Conservation (phyloP, 1,140 invertebrate species). For the Eumeta japonica region DNA sequence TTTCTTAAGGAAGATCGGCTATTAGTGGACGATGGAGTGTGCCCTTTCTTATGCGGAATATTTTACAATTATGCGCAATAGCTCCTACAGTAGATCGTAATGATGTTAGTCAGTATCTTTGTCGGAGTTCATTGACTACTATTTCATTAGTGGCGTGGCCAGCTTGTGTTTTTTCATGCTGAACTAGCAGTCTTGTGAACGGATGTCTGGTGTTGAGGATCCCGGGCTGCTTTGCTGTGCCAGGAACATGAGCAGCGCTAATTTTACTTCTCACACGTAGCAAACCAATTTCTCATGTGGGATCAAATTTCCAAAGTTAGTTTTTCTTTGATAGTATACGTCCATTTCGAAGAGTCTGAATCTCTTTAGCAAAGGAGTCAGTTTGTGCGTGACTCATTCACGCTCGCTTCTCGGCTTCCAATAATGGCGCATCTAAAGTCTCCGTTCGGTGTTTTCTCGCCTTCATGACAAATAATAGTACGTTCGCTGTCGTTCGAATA, state of each 20-base stretch:
- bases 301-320: neutral
- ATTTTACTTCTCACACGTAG: neutral
- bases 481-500: neutral
- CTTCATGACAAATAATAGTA: too few species aligned
- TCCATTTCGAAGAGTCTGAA: neutral
- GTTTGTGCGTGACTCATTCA: neutral
- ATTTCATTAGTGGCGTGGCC: constrained; percentile 14
- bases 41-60: constrained; percentile 4
- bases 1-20: neutral
- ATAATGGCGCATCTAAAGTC: neutral
- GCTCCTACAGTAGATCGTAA: constrained; percentile 7
- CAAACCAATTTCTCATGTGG: neutral
- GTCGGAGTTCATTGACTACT: constrained; percentile 17
- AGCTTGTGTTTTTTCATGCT: constrained; percentile 9
- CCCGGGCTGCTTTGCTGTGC: neutral
- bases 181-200: constrained; percentile 5
- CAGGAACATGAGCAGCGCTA: neutral
- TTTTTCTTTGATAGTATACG: neutral
- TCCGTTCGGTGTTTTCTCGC: neutral
- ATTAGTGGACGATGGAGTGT: neutral
- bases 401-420: neutral
- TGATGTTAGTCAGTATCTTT: constrained; percentile 15
- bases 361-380: neutral
- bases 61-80: constrained; percentile 3
- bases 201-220: constrained; percentile 4